phyloP scores from a whole-genome alignment of 2,888 invertebrate species.

The Eupithecia dodoneata region DNA sequence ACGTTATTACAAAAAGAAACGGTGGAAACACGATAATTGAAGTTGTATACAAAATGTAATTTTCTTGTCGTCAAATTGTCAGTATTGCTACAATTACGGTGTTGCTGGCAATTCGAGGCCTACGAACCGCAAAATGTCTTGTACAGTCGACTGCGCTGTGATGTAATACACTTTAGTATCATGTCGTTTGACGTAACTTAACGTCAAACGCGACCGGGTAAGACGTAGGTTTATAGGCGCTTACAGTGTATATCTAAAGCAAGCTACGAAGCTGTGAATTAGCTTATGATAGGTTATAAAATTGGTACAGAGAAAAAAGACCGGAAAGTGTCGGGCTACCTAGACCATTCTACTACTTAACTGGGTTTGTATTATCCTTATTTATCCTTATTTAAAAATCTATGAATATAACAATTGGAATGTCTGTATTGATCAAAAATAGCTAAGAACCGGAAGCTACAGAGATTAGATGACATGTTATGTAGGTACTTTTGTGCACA shows the following conservation, averaged over 20 bases:
- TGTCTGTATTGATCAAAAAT: not conserved
- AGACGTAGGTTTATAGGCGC: not conserved
- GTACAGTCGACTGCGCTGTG: not conserved
- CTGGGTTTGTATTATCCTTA: not conserved
- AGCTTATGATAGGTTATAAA: not conserved
- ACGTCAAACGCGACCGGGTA: not conserved
- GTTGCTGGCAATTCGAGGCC: not conserved
- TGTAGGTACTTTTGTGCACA: too few species aligned
- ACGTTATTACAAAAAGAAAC: conserved; percentile 1
- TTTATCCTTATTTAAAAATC: not conserved
- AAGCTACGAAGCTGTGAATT: not conserved
- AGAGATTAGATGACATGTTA: too few species aligned
- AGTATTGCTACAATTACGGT: conserved; percentile 4
- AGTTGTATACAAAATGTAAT: conserved; percentile 9
- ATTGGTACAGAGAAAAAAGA: not conserved
- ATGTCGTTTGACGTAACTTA: not conserved
- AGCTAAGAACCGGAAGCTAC: not conserved
- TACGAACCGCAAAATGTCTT: not conserved
- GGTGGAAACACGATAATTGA: conserved; percentile 5
- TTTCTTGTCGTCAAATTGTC: conserved; percentile 7
- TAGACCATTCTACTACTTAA: not conserved
- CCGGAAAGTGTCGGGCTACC: not conserved
- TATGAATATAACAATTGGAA: not conserved
- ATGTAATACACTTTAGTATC: not conserved
- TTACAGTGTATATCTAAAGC: not conserved